Base-by-base conservation (phyloP, 2,797 vertebrate species). In the Muscicapa comitata region DNA sequence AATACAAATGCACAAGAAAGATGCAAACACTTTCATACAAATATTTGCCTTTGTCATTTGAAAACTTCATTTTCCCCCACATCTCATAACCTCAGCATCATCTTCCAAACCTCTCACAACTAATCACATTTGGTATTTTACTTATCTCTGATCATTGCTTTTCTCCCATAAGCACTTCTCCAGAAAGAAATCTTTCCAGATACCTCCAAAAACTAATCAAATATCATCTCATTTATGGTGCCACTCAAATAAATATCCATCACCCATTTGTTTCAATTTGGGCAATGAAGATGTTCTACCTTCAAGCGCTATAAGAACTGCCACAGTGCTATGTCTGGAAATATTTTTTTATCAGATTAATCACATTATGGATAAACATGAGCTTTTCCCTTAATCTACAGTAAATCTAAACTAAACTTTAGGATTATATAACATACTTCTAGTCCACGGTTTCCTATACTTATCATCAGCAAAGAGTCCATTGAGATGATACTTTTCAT, bases 381-480 rank as follows among this genome's bases (percentile, higher is more conserved):
- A 84, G 13, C 2, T 59, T 48, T 51, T 66, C 42, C 31, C 83
- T 72, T 47, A 75, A 67, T 54, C 72, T 42, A 94, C 58, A 86
- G 77, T 35, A 91, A 68, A 95, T 51, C 35, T 85, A 90, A 86
- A 88, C 26, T 65, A 90, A 93, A 87, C 0, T n/a, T 91, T 61
- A 84, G 28, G 59, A 48, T 61, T 84, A 33, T 25, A 57, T 29
- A 95, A 94, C 91, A 55, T 98, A 98, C 98, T 91, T 98, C 93
- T 98, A 68, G 79, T 98, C 98, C 98, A 98, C 15, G 98, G 98
- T 59, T 81, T 98, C 78, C 98, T 98, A 59, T 97, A 98, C 35
- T 94, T 94, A 74, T 98, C 88, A 95, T 97, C 95, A 89, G 54
- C 77, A 91, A 97, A 95, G 47, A 94, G 67, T 91, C 94, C 94